phyloP scores from a whole-genome alignment of 2,113 vertebrate species.

The Syngnathoides biaculeatus region DNA sequence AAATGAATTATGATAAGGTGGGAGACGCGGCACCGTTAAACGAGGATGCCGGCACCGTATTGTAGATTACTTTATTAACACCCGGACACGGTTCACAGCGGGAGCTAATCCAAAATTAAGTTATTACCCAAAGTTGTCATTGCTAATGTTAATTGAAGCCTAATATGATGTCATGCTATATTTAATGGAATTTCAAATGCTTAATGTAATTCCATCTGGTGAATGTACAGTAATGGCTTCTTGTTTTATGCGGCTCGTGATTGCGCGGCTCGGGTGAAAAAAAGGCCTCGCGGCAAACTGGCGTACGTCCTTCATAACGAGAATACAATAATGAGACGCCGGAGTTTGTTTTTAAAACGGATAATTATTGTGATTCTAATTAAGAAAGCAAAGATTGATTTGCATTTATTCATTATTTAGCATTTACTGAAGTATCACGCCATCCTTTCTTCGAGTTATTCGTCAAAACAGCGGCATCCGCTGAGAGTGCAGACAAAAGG shows the following conservation, averaged over 20 bases:
- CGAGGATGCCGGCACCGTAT: conserved; percentile 12
- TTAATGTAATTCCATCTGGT: conserved; percentile 32
- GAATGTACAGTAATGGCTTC: conserved; percentile 1
- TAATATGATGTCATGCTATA: conserved; percentile 23
- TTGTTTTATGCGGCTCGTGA: conserved; percentile 19
- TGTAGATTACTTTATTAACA: conserved; percentile 33
- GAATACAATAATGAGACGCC: background rate
- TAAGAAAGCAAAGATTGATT: too few species aligned
- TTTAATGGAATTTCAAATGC: conserved; percentile 42
- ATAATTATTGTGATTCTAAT: background rate
- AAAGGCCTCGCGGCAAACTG: conserved; percentile 18
- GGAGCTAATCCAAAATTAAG: conserved; percentile 38
- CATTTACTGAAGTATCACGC: too few species aligned
- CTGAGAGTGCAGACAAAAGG: too few species aligned
- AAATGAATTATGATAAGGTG: conserved; percentile 4
- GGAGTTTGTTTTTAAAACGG: background rate
- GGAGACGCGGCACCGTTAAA: conserved; percentile 10
- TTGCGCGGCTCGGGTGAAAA: conserved; percentile 22
- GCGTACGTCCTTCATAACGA: background rate
- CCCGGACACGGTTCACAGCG: conserved; percentile 32
- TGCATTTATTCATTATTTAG: too few species aligned
- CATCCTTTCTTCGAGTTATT: too few species aligned
- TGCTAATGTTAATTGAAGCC: conserved; percentile 18
- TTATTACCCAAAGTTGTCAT: conserved; percentile 27
- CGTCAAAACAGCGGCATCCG: too few species aligned